phyloP scores from a whole-genome alignment of 2,797 vertebrate genomes.

The Choloepus didactylus region DNA sequence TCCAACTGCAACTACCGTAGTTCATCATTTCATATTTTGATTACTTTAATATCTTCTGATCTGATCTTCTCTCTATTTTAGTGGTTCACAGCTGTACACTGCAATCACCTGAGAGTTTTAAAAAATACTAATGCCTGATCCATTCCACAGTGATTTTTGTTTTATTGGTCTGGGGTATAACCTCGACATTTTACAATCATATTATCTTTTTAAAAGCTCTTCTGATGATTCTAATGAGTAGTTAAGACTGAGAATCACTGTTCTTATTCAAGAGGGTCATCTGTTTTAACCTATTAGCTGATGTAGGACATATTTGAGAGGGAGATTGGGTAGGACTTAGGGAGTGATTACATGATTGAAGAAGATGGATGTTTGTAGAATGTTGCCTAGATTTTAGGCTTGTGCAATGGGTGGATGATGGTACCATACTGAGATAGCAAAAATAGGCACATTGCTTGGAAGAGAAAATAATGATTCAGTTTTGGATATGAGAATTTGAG shows the following conservation, averaged over 20 bases:
- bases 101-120: background rate
- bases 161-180: background rate
- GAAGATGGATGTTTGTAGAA: background rate
- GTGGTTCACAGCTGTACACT: background rate
- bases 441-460: background rate
- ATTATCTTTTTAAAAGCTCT: background rate
- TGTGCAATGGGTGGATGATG: background rate
- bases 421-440: background rate
- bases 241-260: background rate
- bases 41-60: background rate
- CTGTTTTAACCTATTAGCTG: slow-evolving; percentile 4
- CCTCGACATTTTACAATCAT: background rate
- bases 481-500: slow-evolving; percentile 15
- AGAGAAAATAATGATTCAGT: slow-evolving; percentile 31
- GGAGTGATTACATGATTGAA: background rate
- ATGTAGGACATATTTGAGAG: background rate
- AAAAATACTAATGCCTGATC: background rate
- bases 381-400: background rate
- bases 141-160: background rate
- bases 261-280: background rate
- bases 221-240: background rate
- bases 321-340: background rate
- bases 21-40: background rate
- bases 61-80: background rate
- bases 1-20: background rate